A percentile compares a stretch with the other conserved stretches of the same genome.
These are phyloP conservation scores for Rhopalosiphum maidis DNA, from an alignment of 1,140 invertebrate genomes.

Conservation along the genomic window DNA sequence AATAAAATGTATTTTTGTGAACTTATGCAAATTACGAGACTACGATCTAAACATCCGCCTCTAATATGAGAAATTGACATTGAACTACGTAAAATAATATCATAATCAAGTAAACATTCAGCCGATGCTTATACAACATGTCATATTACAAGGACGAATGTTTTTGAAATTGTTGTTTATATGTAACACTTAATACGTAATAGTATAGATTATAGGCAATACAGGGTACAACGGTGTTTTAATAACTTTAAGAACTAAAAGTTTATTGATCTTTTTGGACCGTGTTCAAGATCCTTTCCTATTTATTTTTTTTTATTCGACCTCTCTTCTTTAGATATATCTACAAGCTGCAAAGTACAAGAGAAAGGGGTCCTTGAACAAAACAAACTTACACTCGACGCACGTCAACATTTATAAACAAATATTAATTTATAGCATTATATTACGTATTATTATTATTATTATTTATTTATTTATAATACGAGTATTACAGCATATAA, in stretches of 20 bases:
- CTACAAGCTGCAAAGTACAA: background rate
- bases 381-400: constrained; percentile 18
- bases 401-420: background rate
- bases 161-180: constrained; percentile 44
- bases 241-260: background rate
- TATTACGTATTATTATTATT: constrained; percentile 12
- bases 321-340: constrained; percentile 37
- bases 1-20: background rate
- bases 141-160: constrained; percentile 11
- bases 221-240: constrained; percentile 18
- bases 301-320: background rate
- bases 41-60: constrained; percentile 23
- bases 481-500: background rate
- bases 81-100: constrained; percentile 41
- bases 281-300: constrained; percentile 19
- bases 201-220: background rate
- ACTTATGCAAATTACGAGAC: background rate
- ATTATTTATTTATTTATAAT: constrained; percentile 22
- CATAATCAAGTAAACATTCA: background rate
- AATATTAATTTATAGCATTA: background rate
- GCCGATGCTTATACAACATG: constrained; percentile 8
- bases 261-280: constrained; percentile 50
- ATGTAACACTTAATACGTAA: background rate
- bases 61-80: constrained; percentile 39
- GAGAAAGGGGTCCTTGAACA: constrained; percentile 51